phyloP scores from a whole-genome alignment of 2,888 invertebrate genomes.

The Nineta flava region DNA sequence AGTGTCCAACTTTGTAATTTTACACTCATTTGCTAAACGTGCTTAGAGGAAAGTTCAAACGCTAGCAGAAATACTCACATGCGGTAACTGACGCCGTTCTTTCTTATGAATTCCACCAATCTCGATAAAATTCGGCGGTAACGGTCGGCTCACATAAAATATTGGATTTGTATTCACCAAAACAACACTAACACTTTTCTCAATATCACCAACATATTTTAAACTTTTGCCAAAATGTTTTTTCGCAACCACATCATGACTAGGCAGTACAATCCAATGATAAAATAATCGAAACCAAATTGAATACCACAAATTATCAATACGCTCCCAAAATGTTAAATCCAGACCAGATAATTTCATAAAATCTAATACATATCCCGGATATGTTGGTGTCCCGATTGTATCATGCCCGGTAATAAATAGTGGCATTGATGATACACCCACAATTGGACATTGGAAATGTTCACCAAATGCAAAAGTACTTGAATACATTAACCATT shows the following conservation, averaged over 20 bases:
- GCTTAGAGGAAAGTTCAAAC: too few relatives aligned
- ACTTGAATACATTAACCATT: slow-evolving; percentile 12
- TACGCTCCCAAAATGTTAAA: slow-evolving; percentile 1
- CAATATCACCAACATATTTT: slow-evolving; percentile 10
- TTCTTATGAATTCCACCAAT: slow-evolving; percentile 26
- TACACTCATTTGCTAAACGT: too few relatives aligned
- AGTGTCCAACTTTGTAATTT: too few relatives aligned
- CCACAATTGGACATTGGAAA: slow-evolving; percentile 18
- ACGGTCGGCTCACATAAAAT: slow-evolving; percentile 22
- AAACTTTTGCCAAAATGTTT: slow-evolving; percentile 9
- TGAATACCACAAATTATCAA: neutral
- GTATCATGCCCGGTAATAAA: slow-evolving; percentile 4
- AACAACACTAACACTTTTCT: slow-evolving; percentile 20
- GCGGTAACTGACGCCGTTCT: slow-evolving; percentile 21
- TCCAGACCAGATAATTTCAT: neutral
- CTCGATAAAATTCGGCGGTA: slow-evolving; percentile 23
- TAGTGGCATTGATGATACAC: slow-evolving; percentile 9
- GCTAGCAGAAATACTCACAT: slow-evolving; percentile 20
- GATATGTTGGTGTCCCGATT: slow-evolving; percentile 14
- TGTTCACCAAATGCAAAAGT: slow-evolving; percentile 13
- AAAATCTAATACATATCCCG: slow-evolving; percentile 10
- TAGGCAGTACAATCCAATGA: slow-evolving; percentile 6
- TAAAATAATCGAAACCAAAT: slow-evolving; percentile 6
- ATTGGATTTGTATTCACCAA: slow-evolving; percentile 24
- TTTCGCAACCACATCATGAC: slow-evolving; percentile 9